A percentile compares a stretch with the other conserved stretches of the same genome.
phyloP scores from a whole-genome alignment of 2,113 vertebrate genomes.

The Pelmatolapia mariae region DNA sequence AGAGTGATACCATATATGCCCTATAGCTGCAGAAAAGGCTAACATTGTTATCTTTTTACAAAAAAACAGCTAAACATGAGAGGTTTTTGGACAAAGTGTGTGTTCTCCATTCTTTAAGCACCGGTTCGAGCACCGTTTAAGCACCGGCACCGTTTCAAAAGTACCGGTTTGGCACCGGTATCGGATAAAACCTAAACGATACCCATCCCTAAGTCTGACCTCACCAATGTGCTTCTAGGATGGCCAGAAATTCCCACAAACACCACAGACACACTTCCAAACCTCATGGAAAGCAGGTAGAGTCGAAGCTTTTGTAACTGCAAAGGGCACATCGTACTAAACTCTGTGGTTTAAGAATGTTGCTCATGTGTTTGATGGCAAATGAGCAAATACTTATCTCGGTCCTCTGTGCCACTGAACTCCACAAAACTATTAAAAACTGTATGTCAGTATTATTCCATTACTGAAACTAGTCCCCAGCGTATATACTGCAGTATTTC shows the following conservation, averaged over 20 bases:
- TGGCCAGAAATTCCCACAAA: background rate
- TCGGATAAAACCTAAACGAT: too few relatives aligned
- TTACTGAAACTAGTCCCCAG: background rate
- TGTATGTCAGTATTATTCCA: background rate
- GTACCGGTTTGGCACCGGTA: too few relatives aligned
- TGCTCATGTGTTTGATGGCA: background rate
- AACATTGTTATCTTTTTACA: too few relatives aligned
- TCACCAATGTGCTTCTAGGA: background rate
- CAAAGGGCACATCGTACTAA: background rate
- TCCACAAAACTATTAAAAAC: background rate
- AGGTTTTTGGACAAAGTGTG: too few relatives aligned
- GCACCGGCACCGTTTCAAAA: too few relatives aligned
- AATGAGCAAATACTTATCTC: background rate
- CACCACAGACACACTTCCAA: background rate
- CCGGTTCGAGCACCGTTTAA: too few relatives aligned
- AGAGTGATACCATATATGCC: too few relatives aligned
- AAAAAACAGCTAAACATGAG: too few relatives aligned
- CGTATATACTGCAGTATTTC: background rate
- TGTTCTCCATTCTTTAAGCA: too few relatives aligned
- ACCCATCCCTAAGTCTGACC: too few relatives aligned
- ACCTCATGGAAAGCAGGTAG: background rate
- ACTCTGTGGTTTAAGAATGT: background rate
- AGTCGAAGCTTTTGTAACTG: background rate
- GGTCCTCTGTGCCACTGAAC: background rate
- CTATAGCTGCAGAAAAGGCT: too few relatives aligned